phyloP scores from a whole-genome alignment of 2,888 invertebrate species.

The Microctonus aethiopoides region DNA sequence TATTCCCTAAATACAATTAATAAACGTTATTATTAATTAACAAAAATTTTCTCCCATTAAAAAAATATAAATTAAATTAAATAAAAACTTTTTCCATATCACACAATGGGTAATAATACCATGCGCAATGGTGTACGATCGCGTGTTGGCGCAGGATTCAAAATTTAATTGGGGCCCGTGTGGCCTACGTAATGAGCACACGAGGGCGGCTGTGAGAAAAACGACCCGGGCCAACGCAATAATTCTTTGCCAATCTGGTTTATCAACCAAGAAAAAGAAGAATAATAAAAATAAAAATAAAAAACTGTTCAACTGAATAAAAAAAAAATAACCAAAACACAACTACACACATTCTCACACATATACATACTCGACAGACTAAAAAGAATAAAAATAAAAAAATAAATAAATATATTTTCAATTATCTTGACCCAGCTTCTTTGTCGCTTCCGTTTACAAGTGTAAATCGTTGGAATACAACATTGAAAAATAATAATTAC shows the following conservation, averaged over 20 bases:
- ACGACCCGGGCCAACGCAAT: slow-evolving; percentile 37
- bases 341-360: no score
- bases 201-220: slow-evolving; percentile 34
- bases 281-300: slow-evolving; percentile 19
- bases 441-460: slow-evolving; percentile 19
- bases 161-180: slow-evolving; percentile 49
- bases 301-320: neutral
- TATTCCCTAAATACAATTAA: no score
- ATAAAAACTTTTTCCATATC: no score
- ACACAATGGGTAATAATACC: no score
- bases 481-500: neutral
- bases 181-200: slow-evolving; percentile 46
- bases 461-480: slow-evolving; percentile 10
- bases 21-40: no score
- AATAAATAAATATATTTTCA: slow-evolving; percentile 3
- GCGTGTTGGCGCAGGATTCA: slow-evolving; percentile 47
- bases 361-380: no score
- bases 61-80: no score
- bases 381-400: neutral
- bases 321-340: neutral
- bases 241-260: slow-evolving; percentile 38
- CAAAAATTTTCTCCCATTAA: no score
- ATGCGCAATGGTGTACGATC: slow-evolving; percentile 29
- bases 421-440: slow-evolving; percentile 13
- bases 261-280: slow-evolving; percentile 16